Evolutionary conservation across 2,113 vertebrate species (phyloP), one percentile per base, ranked within the genome.

Genomic region (Cranoglanis bouderius): DNA sequence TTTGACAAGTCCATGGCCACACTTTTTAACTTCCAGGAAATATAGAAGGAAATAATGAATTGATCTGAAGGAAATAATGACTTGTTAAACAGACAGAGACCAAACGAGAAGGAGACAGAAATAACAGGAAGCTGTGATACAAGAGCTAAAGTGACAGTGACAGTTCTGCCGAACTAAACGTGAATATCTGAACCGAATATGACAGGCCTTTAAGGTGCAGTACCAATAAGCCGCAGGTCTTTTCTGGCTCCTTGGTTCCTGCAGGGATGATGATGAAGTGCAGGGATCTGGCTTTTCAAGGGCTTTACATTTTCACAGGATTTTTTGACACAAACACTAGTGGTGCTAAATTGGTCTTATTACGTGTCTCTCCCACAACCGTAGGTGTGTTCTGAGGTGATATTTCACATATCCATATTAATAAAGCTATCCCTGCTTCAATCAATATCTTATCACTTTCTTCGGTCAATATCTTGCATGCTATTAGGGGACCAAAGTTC

Each of bases 241-340:
- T 86, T 72, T 26, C 51, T 86, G 91, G 89, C 93, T 92, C 87
- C 84, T 92, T 90, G 92, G 89, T 89, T 92, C 92, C 92, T 89
- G 89, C 91, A 90, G 93, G 16, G 93, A 93, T 92, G 91, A 93
- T 92, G 91, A 95, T 94, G 93, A 93, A 92, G 93, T 92, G 92
- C 92, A 92, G 70, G 90, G 90, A 93, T 92, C 89, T 91, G 87
- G 89, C 87, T 83, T 92, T 89, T 26, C 84, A 81, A 80, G 82
- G 59, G 70, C 80, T 88, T 83, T 84, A 90, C 88, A 90, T 90
- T 90, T 89, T 90, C 82, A 53, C 77, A 88, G 53, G 70, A 82
- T 90, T 87, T 88, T 67, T 86, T 88, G 51, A 26, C 72, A 59
- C 49, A n/a, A 84, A 92, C 94, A 94, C 94, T 93, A 91, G 93